Evolutionary conservation across 2,113 vertebrate species (phyloP).

Genomic region (Tetrao urogallus): DNA sequence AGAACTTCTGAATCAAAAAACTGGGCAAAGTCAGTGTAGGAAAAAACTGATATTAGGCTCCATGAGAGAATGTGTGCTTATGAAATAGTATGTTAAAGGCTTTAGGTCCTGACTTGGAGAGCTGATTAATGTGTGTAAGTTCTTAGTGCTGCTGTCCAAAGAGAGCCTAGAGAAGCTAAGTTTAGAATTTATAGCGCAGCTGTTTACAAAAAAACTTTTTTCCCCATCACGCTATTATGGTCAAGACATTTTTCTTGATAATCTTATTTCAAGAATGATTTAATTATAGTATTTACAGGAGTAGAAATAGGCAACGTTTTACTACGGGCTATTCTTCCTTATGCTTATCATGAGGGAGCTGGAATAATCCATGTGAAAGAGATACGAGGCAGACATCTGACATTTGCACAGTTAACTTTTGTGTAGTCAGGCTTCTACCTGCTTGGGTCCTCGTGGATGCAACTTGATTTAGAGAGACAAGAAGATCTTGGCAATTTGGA

Average conservation of each 20-base stretch:
- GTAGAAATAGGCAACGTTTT: not conserved
- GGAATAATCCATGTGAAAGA: not conserved
- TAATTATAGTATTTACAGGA: not conserved
- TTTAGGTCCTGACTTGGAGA: not conserved
- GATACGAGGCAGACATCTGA: not conserved
- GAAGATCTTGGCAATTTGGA: not conserved
- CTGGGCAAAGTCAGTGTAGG: not conserved
- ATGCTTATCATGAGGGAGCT: not conserved
- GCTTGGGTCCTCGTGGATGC: not conserved
- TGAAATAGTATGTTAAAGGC: not conserved
- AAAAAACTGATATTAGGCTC: not conserved
- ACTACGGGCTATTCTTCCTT: not conserved
- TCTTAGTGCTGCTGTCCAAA: not conserved
- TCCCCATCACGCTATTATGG: accelerated
- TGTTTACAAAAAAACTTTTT: not conserved
- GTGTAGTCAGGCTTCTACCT: not conserved
- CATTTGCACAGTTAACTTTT: not conserved
- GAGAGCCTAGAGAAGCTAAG: not conserved
- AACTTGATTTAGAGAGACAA: not conserved
- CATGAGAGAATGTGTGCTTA: accelerated
- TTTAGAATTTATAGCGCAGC: not conserved
- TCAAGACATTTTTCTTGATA: not conserved
- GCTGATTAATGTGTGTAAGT: not conserved
- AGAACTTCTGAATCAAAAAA: not conserved
- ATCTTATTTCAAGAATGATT: not conserved